Evolutionary conservation across 1,140 invertebrate species (phyloP).

Genomic region (Tetraneura akinire): DNA sequence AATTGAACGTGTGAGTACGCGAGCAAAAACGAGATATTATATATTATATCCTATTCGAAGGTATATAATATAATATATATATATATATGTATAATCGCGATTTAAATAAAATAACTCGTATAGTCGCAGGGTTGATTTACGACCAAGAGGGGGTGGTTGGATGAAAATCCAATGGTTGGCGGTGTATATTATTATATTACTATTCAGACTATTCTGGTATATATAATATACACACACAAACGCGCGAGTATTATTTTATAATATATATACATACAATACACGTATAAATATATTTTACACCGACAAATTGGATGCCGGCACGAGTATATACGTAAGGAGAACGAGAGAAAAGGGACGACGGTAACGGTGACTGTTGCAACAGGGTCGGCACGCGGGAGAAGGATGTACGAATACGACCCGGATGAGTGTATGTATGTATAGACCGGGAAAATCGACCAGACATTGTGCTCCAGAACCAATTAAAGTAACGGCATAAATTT

Average conservation of each 20-base stretch:
- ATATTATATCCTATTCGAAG: neutral
- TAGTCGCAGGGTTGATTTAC: slow-evolving; percentile 22
- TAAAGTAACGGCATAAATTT: slow-evolving; percentile 52
- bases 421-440: too few species aligned
- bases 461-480: slow-evolving; percentile 50
- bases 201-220: slow-evolving; percentile 43
- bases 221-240: neutral
- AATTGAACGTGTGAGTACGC: slow-evolving; percentile 11
- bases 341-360: neutral
- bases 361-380: neutral
- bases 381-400: neutral
- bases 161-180: slow-evolving; percentile 18
- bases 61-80: neutral
- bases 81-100: neutral
- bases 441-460: slow-evolving; percentile 42
- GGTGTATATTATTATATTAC: slow-evolving; percentile 24
- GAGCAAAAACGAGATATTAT: slow-evolving; percentile 1
- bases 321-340: neutral
- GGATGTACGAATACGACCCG: too few species aligned
- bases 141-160: neutral
- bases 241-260: too few species aligned
- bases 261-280: too few species aligned
- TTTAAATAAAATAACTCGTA: slow-evolving; percentile 40
- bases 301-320: slow-evolving; percentile 40
- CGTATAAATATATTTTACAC: slow-evolving; percentile 34